Conservation (phyloP, 2,797 vertebrate genomes). For the Mionectes olivaceus region DNA sequence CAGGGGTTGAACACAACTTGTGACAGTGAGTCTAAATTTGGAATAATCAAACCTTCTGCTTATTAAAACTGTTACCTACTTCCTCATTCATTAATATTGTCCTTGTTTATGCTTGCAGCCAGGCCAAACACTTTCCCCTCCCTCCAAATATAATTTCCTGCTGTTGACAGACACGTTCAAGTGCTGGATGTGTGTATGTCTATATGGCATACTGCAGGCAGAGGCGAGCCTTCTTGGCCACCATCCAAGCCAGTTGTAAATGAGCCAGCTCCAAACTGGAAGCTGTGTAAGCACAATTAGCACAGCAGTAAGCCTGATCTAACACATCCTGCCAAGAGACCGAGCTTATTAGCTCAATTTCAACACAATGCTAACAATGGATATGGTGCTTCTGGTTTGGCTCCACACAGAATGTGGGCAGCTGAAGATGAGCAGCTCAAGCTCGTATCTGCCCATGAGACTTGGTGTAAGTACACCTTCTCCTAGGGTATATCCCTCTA, state of each 20-base stretch:
- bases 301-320: slow-evolving; percentile 69
- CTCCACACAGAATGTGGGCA: not conserved
- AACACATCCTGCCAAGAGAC: slow-evolving; percentile 60
- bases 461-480: accelerated
- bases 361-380: not conserved
- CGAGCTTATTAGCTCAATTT: slow-evolving; percentile 41
- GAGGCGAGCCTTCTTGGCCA: slow-evolving; percentile 53
- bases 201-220: slow-evolving; percentile 53
- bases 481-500: not conserved
- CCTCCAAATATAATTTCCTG: slow-evolving; percentile 54
- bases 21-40: not conserved
- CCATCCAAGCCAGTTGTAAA: slow-evolving; percentile 66
- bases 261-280: slow-evolving; percentile 70
- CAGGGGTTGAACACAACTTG: not conserved
- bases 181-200: slow-evolving; percentile 6
- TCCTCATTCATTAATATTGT: slow-evolving; percentile 21
- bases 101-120: slow-evolving; percentile 20
- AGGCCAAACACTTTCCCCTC: slow-evolving; percentile 44
- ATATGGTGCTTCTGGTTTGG: slow-evolving; percentile 15
- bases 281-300: slow-evolving; percentile 73
- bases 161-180: slow-evolving; percentile 57
- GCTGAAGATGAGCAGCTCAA: not conserved
- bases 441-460: not conserved
- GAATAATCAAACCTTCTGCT: slow-evolving; percentile 12
- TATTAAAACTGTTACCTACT: slow-evolving; percentile 18